Percentiles rank a stretch among this genome's conserved stretches.
These are phyloP conservation scores for Gymnopithys bicolor DNA, from an alignment of 2,797 vertebrate genomes.

Conservation along the genomic window DNA sequence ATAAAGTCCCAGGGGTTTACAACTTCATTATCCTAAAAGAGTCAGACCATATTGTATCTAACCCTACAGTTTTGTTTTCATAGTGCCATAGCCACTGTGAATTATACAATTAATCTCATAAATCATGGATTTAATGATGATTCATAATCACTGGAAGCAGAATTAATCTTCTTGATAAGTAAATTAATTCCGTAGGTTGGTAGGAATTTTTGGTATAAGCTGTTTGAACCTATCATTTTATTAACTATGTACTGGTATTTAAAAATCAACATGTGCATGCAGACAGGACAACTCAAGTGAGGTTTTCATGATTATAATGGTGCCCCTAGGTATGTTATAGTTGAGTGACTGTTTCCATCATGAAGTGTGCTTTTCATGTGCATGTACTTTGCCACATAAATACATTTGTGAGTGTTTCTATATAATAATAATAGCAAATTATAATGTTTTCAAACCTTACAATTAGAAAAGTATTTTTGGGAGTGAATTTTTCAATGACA, in stretches of 20 bases:
- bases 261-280: neutral
- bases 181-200: conserved; percentile 22
- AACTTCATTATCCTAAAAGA: conserved; percentile 4
- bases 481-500: neutral
- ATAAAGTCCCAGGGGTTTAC: neutral
- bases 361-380: neutral
- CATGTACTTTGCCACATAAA: neutral
- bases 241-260: neutral
- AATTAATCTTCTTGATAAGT: conserved; percentile 31
- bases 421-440: neutral
- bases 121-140: conserved; percentile 46
- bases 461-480: neutral
- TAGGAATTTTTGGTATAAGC: neutral
- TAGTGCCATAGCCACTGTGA: neutral
- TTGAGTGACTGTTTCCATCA: neutral
- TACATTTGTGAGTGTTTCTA: neutral
- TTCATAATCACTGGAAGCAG: conserved; percentile 9
- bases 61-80: conserved; percentile 12
- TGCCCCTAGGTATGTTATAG: neutral
- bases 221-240: conserved; percentile 5
- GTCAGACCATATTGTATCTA: neutral
- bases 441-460: neutral
- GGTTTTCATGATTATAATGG: neutral
- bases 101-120: conserved; percentile 22
- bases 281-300: neutral